Conservation (phyloP, 2,113 vertebrate genomes). For the Podilymbus podiceps region DNA sequence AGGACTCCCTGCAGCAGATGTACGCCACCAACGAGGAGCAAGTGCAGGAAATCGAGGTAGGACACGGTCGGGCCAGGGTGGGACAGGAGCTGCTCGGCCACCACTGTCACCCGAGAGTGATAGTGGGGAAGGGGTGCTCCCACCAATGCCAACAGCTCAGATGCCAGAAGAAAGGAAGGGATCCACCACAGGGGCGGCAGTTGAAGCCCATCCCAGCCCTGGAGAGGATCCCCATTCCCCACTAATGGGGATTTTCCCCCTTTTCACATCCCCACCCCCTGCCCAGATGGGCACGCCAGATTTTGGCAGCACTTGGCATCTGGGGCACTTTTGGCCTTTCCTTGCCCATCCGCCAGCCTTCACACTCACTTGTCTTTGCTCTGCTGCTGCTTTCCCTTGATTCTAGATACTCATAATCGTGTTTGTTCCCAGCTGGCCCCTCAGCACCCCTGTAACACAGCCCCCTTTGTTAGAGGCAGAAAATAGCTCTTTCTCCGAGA, state of each 20-base stretch:
- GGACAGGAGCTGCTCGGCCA: background rate
- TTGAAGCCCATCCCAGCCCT: background rate
- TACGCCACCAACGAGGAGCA: constrained; percentile 95
- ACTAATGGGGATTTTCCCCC: background rate
- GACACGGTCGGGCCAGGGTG: background rate
- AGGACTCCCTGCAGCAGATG: constrained; percentile 97
- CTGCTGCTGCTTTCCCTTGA: background rate
- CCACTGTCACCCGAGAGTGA: fast-evolving
- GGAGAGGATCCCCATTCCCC: background rate
- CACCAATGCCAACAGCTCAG: background rate
- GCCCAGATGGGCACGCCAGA: background rate
- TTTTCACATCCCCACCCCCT: background rate
- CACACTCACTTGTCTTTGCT: background rate
- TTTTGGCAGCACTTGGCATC: background rate
- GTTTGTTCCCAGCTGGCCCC: background rate
- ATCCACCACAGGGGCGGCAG: background rate
- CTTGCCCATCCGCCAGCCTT: background rate
- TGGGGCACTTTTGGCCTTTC: background rate
- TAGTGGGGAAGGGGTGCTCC: background rate
- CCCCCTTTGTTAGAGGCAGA: background rate
- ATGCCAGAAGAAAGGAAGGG: background rate
- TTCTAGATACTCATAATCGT: background rate
- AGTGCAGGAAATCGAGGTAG: constrained; percentile 95
- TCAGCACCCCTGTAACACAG: background rate
- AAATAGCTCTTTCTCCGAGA: constrained; percentile 37